Base-by-base conservation (phyloP, 1,140 invertebrate genomes). In the Tetragonula clypearis region DNA sequence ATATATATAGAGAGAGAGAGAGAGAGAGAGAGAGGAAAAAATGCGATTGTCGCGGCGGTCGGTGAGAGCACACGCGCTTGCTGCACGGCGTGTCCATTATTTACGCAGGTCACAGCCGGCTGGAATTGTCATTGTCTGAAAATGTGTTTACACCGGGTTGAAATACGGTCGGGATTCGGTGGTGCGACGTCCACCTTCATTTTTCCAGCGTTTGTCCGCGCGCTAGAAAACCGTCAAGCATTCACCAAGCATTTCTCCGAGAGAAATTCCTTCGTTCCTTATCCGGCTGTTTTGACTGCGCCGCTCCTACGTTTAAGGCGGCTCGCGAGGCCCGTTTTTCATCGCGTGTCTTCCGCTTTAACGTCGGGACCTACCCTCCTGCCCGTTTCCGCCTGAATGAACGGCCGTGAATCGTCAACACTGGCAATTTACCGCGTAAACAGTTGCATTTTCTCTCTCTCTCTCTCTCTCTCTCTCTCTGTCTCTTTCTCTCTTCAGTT, bases 151-250 rank as follows among this genome's bases (percentile, higher is more conserved):
- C 60, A 56, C 21, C 58, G 66, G 78, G 68, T 72, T 90, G 88
- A 92, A 88, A 90, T 89, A 91, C 73, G 85, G 78, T 21, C 53
- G 84, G 86, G 88, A 86, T 90, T 91, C 86, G 85, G 72, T 66
- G 77, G 69, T 80, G 75, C 81, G 82, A 88, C 72, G 58, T 15
- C 62, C 76, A 60, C 85, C 86, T 91, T 91, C 89, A 91, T 91
- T 91, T 90, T 90, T 90, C 84, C 81, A 66, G 56, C 89, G 86
- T 87, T 90, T 91, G 86, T 89, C 15, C 19, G 30, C 17, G 8
- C 21, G n/a, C 17, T 11, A 79, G n/a, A 60, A 17, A 30, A 53
- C 23, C 41, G 41, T 41, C 41, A 41, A 41, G 41, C 41, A 3
- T 41, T 41, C 41, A 41, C 41, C 41, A 8, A 41, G 41, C 5